Base-by-base conservation (phyloP, 2,113 vertebrate species). In the Irena cyanogastra region DNA sequence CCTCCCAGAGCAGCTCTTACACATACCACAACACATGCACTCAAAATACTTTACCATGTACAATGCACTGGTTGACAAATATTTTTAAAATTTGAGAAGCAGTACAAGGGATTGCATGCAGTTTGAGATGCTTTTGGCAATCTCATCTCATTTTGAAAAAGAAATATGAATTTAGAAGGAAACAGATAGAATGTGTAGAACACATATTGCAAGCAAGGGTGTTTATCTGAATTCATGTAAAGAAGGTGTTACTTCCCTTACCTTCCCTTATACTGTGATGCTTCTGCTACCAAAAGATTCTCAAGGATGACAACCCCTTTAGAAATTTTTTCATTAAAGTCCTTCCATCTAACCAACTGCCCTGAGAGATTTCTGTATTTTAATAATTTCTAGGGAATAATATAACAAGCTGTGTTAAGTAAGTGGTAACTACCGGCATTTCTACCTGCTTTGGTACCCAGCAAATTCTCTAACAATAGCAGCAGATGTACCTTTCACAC, bases 201-300 rank as follows among this genome's bases (percentile, higher is more conserved):
- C 3, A 69, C 3, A 10, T 61, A 27, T 70, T 79, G 45, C n/a
- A 90, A 72, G 61, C 61, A 85, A 75, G 28, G 5, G 8, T 7
- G 7, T 47, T 84, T 75, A 50, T 44, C 26, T 75, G 56, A 90
- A 85, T 64, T 76, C 9, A 30, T 30, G 60, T 19, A 76, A 83
- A 56, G 64, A 80, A 87, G 16, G 19, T 50, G 17, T 64, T 91
- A 28, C 35, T 82, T 87, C 15, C 47, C 16, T 70, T 44, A 59
- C 33, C 27, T 2, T n/a, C n/a, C n/a, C n/a, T 0, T 35, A 44
- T 13, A 42, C 6, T 1, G 1, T 7, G 8, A 71, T n/a, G 30
- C 7, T 87, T 81, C 56, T 75, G 35, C 56, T 71, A 59, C 56
- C 64, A 63, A 74, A 80, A 70, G 28, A 63, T 74, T 91, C 28